Evolutionary conservation across 2,888 invertebrate genomes (phyloP), one percentile per base, ranked within the genome.

Genomic region (Phlogophora meticulosa): DNA sequence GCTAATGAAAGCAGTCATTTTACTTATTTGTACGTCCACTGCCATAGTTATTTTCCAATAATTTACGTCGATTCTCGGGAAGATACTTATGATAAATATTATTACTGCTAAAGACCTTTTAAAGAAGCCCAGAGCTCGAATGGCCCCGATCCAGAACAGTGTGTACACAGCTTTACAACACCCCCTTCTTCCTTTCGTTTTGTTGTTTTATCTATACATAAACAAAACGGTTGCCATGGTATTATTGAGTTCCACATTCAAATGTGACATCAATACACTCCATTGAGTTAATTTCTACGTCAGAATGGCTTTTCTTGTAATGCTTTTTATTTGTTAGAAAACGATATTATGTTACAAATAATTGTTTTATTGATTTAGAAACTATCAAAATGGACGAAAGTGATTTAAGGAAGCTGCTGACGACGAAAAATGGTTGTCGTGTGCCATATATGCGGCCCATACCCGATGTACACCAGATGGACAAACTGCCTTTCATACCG

Each of bases 361-460:
- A 60, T 75, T 73, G 73, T 58, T 69, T 72, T 45, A 68, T 76
- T 79, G 52, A 60, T 74, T 74, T 43, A 64, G 70, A 45, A 63
- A 38, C 45, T 57, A 43, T 4, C 28, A 84, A 76, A 75, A 95
- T 95, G 95, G 87, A 95, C 43, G 95, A 95, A 71, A 91, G 94
- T 34, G 94, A 95, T 48, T 68, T 95, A 32, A 88, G 94, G 46
- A 94, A 93, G 78, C 85, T 95, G 7, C 81, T 95, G 72, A 90
- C 88, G 67, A 93, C 95, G 52, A 95, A 94, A 85, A 93, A 94
- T 88, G 94, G 94, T 22, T 94, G 95, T 74, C 87, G 92, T 24
- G 84, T 95, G 10, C 95, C 95, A 9, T 76, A 79, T 20, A 91
- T 96, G 93, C 80, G 80, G 36, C 94, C 95, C 1, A 84, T 94